phyloP scores from a whole-genome alignment of 35 echinoderm and acorn worm genomes.

The Strongylocentrotus purpuratus region DNA sequence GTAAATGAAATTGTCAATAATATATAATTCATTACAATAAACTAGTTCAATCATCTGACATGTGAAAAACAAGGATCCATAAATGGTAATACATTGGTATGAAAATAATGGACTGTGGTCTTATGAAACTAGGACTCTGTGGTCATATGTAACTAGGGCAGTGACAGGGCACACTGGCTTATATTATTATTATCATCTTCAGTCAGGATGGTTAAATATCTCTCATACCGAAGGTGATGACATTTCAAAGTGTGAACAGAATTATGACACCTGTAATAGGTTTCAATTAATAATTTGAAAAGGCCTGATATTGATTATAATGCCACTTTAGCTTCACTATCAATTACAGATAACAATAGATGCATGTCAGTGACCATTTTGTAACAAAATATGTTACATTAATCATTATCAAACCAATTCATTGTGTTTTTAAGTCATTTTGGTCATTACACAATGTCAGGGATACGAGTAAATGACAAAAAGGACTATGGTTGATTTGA shows the following conservation, averaged over 20 bases:
- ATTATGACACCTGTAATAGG: not conserved
- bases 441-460: too few species aligned
- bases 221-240: not conserved
- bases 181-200: too few species aligned
- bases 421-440: too few species aligned
- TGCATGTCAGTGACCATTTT: not conserved
- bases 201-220: too few species aligned
- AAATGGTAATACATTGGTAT: not conserved
- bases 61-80: too few species aligned
- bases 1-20: not conserved
- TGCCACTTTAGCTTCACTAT: not conserved
- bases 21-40: not conserved
- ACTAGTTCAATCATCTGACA: too few species aligned
- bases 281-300: not conserved
- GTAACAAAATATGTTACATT: not conserved
- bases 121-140: not conserved
- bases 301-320: not conserved
- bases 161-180: too few species aligned
- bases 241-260: not conserved
- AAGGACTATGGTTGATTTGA: not conserved
- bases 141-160: not conserved
- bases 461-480: not conserved
- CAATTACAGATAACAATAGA: not conserved
- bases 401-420: not conserved
- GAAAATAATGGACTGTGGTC: too few species aligned